A percentile compares a stretch with the other conserved stretches of the same genome.
Conservation (phyloP, 2,113 vertebrate genomes). For the Dryoscopus gambensis region DNA sequence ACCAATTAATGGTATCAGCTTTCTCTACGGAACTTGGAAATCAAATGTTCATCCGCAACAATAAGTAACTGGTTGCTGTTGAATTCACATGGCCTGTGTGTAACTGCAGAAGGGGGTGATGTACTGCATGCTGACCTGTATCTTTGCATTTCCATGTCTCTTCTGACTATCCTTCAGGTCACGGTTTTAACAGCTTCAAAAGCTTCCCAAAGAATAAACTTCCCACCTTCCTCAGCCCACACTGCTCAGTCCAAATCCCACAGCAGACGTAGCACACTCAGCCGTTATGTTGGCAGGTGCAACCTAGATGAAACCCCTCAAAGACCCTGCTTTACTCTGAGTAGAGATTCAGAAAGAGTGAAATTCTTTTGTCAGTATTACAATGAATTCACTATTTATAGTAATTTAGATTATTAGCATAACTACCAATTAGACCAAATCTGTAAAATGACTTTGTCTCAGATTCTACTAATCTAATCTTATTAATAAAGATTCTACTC, state of each 20-base stretch:
- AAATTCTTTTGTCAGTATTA: not conserved
- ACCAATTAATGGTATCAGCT: not conserved
- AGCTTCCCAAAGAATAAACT: not conserved
- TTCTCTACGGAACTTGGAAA: not conserved
- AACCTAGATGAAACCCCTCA: not conserved
- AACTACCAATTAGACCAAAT: not conserved
- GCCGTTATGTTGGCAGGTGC: not conserved
- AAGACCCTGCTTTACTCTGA: not conserved
- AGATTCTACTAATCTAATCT: not conserved
- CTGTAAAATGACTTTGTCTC: not conserved
- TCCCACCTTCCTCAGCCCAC: not conserved
- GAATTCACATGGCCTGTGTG: not conserved
- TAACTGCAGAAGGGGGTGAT: not conserved
- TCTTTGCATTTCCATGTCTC: not conserved
- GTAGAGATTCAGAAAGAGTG: not conserved
- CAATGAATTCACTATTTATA: not conserved
- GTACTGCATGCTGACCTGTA: fast-evolving
- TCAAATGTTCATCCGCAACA: not conserved
- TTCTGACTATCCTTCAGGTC: not conserved
- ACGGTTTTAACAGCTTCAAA: not conserved
- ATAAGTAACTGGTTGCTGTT: not conserved
- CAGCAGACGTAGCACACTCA: not conserved
- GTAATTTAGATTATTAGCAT: not conserved
- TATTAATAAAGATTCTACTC: not conserved
- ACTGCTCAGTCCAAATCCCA: not conserved